phyloP scores from a whole-genome alignment of 1,140 invertebrate species.

The Drosophila rhopaloa region DNA sequence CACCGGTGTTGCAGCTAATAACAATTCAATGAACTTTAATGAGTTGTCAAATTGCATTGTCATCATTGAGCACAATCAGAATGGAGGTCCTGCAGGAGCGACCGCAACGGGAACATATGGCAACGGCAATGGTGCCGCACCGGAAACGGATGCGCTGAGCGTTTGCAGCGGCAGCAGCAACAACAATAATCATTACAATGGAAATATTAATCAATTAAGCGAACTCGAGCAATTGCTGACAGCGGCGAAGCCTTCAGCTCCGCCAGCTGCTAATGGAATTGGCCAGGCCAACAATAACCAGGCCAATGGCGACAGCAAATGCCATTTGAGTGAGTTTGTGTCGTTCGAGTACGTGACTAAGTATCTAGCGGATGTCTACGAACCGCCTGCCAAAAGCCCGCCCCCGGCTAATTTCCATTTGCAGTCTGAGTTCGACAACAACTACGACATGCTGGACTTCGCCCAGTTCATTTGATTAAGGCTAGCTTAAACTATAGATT shows the following conservation, averaged over 20 bases:
- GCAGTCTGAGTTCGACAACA: conserved; percentile 62
- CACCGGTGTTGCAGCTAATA: conserved; percentile 64
- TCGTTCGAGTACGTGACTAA: conserved; percentile 84
- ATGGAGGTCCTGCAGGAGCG: conserved; percentile 23
- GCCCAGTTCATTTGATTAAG: conserved; percentile 68
- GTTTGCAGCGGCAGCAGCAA: conserved; percentile 58
- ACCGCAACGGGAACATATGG: conserved; percentile 4
- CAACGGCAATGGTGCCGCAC: conserved; percentile 34
- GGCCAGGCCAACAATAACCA: conserved; percentile 12
- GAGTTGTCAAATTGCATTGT: conserved; percentile 85
- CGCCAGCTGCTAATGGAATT: conserved; percentile 45
- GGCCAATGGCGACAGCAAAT: conserved; percentile 33
- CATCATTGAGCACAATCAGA: conserved; percentile 78
- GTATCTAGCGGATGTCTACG: conserved; percentile 72
- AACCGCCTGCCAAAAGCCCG: conserved; percentile 38
- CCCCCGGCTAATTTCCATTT: conserved; percentile 35
- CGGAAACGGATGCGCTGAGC: conserved; percentile 69
- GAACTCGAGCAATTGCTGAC: conserved; percentile 73
- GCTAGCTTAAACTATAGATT: not conserved
- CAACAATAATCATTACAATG: conserved; percentile 30
- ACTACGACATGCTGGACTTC: conserved; percentile 79
- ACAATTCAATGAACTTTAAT: conserved; percentile 84
- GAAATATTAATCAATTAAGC: conserved; percentile 77
- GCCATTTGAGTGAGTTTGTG: conserved; percentile 74
- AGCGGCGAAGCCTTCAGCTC: conserved; percentile 12